Conservation (phyloP, 2,797 vertebrate species). For the Meriones psammophilus region DNA sequence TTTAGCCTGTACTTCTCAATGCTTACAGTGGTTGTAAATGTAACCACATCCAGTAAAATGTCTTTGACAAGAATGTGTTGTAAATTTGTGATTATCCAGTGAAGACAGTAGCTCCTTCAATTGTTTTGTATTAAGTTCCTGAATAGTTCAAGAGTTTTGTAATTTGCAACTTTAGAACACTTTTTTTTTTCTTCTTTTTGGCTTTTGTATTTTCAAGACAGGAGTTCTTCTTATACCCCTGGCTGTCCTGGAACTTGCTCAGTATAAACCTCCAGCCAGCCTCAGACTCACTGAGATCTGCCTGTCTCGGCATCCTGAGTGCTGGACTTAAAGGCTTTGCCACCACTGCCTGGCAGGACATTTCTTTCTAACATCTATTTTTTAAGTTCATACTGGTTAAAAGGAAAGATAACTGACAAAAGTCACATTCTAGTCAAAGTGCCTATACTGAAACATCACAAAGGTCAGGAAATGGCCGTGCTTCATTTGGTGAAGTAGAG, state of each 20-base stretch:
- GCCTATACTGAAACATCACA: neutral
- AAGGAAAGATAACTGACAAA: neutral
- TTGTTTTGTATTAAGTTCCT: neutral
- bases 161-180: neutral
- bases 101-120: neutral
- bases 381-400: neutral
- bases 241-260: neutral
- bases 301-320: neutral
- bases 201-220: neutral
- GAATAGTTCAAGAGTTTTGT: conserved; percentile 10
- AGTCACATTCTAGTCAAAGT: neutral
- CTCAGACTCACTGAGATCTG: neutral
- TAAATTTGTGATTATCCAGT: neutral
- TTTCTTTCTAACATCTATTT: neutral
- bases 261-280: neutral
- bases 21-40: neutral
- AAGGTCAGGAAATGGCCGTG: neutral
- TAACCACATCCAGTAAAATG: neutral
- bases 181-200: neutral
- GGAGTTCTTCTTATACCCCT: neutral
- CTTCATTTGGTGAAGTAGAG: conserved; percentile 3
- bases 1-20: neutral
- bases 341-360: neutral
- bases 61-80: neutral
- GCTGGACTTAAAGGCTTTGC: neutral